phyloP scores from a whole-genome alignment of 1,140 invertebrate species.

The Psilanteris sp. region DNA sequence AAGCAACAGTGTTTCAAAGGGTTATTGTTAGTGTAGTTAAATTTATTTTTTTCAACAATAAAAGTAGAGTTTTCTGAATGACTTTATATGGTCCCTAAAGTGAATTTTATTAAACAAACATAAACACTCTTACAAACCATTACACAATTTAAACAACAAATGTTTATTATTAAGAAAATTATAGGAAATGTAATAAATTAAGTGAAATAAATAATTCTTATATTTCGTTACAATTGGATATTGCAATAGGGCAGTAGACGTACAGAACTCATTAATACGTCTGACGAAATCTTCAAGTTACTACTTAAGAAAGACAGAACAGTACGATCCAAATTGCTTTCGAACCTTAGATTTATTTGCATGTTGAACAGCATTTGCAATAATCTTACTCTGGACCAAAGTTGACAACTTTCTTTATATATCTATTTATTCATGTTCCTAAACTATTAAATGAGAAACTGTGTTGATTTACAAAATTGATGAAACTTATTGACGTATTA shows the following conservation, averaged over 20 bases:
- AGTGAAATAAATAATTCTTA: too few relatives aligned
- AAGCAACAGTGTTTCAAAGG: too few relatives aligned
- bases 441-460: slow-evolving; percentile 39
- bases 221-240: too few relatives aligned
- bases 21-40: too few relatives aligned
- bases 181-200: too few relatives aligned
- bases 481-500: slow-evolving; percentile 5
- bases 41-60: too few relatives aligned
- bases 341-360: slow-evolving; percentile 68
- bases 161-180: too few relatives aligned
- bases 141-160: too few relatives aligned
- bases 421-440: slow-evolving; percentile 26
- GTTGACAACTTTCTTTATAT: slow-evolving; percentile 20
- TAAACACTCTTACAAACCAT: too few relatives aligned
- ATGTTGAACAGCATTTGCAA: slow-evolving; percentile 59
- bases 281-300: slow-evolving; percentile 63
- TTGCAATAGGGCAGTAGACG: slow-evolving; percentile 39
- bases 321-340: slow-evolving; percentile 72
- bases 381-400: slow-evolving; percentile 19
- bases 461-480: slow-evolving; percentile 15
- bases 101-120: too few relatives aligned
- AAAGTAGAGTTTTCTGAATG: too few relatives aligned
- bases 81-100: too few relatives aligned
- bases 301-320: slow-evolving; percentile 67
- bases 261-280: slow-evolving; percentile 41